These are phyloP conservation scores for Stenolophus ochropezus DNA, from an alignment of 2,888 invertebrate species.

Conservation along the genomic window DNA sequence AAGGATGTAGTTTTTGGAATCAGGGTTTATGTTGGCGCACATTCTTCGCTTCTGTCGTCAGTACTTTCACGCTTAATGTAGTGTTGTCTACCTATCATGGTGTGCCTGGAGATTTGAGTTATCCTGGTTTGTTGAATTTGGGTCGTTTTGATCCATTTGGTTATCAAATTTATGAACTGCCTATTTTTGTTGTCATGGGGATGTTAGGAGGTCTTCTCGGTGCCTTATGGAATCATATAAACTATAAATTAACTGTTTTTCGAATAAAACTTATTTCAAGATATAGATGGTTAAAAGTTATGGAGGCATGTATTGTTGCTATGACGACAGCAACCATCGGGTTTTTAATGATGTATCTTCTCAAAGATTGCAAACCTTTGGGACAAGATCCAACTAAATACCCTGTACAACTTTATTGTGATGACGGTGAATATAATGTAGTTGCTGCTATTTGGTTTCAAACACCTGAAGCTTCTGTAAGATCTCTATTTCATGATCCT, in stretches of 20 bases:
- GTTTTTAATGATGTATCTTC: conserved; percentile 90
- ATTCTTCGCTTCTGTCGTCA: conserved; percentile 96
- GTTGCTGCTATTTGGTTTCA: conserved; percentile 97
- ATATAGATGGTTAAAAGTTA: conserved; percentile 82
- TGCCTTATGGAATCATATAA: conserved; percentile 93
- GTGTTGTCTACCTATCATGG: conserved; percentile 92
- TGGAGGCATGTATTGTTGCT: conserved; percentile 91
- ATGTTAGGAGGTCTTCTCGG: conserved; percentile 92
- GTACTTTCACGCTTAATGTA: conserved; percentile 95
- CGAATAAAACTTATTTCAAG: conserved; percentile 80
- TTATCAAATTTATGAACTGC: conserved; percentile 88
- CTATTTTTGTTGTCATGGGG: conserved; percentile 93
- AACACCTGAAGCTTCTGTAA: conserved; percentile 96
- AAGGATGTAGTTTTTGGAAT: conserved; percentile 99
- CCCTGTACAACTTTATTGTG: conserved; percentile 89
- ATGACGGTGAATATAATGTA: conserved; percentile 91
- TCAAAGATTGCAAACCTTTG: conserved; percentile 92
- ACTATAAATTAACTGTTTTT: conserved; percentile 90
- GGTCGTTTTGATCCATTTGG: conserved; percentile 92
- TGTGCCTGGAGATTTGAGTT: conserved; percentile 81
- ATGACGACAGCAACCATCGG: conserved; percentile 89
- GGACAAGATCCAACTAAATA: conserved; percentile 87
- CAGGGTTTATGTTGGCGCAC: conserved; percentile 98
- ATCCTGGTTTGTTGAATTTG: conserved; percentile 92
- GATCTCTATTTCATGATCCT: conserved; percentile 94